Percentiles rank a stretch among this genome's conserved stretches.
Conservation (phyloP, 1,140 invertebrate genomes). For the Plectrocnemia conspersa region DNA sequence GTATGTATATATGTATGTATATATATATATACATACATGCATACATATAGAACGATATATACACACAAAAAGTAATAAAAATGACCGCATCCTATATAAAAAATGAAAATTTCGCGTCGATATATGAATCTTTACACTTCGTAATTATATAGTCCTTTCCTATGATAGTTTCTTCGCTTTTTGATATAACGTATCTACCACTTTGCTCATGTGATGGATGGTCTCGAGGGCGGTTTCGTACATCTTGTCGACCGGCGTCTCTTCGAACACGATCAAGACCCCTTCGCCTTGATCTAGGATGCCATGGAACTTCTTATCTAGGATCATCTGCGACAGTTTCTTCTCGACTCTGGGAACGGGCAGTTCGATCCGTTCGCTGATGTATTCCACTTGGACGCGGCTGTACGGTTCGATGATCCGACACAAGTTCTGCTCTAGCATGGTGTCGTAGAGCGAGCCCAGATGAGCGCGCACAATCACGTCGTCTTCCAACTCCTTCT, state of each 20-base stretch:
- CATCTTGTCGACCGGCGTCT: conserved; percentile 90
- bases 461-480: conserved; percentile 95
- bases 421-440: conserved; percentile 98
- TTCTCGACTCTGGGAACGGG: conserved; percentile 91
- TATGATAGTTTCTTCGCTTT: conserved; percentile 98
- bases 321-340: conserved; percentile 99
- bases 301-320: conserved; percentile 96
- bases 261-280: conserved; percentile 96
- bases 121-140: too few species aligned
- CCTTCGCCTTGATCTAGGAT: conserved; percentile 97
- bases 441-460: conserved; percentile 94
- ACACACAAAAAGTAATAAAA: too few species aligned
- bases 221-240: conserved; percentile 96
- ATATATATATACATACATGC: too few species aligned
- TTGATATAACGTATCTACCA: conserved; percentile 96
- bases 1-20: too few species aligned
- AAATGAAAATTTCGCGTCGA: too few species aligned
- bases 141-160: too few species aligned
- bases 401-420: conserved; percentile 99
- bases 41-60: too few species aligned
- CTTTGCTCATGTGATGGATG: conserved; percentile 98
- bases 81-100: too few species aligned
- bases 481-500: conserved; percentile 90
- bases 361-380: conserved; percentile 69
- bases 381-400: conserved; percentile 79